Percentiles rank a stretch among this genome's conserved stretches.
phyloP scores from a whole-genome alignment of 2,888 invertebrate species.

The Ennomos quercinarius region DNA sequence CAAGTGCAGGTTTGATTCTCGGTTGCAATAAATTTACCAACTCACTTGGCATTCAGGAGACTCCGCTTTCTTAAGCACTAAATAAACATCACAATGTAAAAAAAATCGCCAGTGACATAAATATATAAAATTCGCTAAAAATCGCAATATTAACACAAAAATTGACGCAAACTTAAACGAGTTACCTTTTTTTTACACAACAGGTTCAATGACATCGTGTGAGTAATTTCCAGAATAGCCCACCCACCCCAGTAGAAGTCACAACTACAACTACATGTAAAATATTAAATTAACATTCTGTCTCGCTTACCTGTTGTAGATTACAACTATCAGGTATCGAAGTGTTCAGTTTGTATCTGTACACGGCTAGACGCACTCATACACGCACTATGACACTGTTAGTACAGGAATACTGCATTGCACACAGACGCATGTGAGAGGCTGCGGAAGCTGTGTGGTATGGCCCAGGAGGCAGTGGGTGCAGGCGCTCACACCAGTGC shows the following conservation, averaged over 20 bases:
- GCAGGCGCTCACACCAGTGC: slow-evolving; percentile 37
- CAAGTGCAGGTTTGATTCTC: background rate
- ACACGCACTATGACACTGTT: slow-evolving; percentile 37
- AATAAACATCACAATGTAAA: background rate
- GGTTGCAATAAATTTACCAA: background rate
- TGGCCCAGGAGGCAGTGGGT: slow-evolving; percentile 51
- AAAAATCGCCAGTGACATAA: too few relatives aligned
- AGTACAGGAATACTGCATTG: slow-evolving; percentile 25
- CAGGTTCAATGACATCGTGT: too few relatives aligned
- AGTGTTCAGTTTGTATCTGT: slow-evolving; percentile 24
- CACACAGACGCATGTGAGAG: slow-evolving; percentile 22
- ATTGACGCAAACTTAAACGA: too few relatives aligned
- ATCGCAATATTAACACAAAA: too few relatives aligned
- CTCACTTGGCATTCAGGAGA: background rate
- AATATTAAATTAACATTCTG: background rate
- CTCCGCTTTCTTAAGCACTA: background rate
- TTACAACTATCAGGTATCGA: slow-evolving; percentile 8
- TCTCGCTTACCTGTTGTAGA: slow-evolving; percentile 24
- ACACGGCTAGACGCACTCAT: slow-evolving; percentile 32
- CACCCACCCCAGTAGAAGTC: background rate
- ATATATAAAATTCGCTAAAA: too few relatives aligned
- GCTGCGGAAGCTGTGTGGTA: slow-evolving; percentile 39
- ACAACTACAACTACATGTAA: background rate
- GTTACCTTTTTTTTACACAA: too few relatives aligned
- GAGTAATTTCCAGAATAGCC: too few relatives aligned